These are phyloP conservation scores for Nyctalus aviator DNA, from an alignment of 2,797 vertebrate genomes.

Conservation along the genomic window DNA sequence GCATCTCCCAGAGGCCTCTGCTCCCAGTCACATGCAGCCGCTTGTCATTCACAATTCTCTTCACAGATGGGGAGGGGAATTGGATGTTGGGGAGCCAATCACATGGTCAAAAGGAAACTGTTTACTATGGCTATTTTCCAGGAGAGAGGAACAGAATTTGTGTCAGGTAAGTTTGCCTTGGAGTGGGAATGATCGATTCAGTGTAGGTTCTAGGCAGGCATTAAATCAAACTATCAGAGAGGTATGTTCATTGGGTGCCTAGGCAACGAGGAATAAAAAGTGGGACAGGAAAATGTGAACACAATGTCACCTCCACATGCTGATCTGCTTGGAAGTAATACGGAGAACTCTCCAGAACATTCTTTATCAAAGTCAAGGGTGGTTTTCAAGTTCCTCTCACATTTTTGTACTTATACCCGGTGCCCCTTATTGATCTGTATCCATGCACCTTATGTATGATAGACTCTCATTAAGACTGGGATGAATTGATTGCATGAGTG, in stretches of 20 bases:
- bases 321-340: constrained; percentile 1
- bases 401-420: background rate
- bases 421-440: background rate
- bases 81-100: background rate
- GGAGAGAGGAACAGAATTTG: background rate
- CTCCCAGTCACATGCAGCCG: background rate
- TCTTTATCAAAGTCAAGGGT: background rate
- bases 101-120: background rate
- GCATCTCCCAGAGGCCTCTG: background rate
- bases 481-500: background rate
- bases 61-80: background rate
- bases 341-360: background rate
- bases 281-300: background rate
- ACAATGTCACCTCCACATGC: background rate
- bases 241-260: background rate
- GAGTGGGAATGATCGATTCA: background rate
- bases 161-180: background rate
- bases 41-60: background rate
- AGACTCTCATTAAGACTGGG: background rate
- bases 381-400: background rate
- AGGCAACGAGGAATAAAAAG: background rate
- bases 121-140: background rate
- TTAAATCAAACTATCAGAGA: background rate
- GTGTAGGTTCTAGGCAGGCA: background rate
- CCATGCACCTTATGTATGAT: background rate